phyloP scores from a whole-genome alignment of 2,797 vertebrate species.

The Podargus strigoides region DNA sequence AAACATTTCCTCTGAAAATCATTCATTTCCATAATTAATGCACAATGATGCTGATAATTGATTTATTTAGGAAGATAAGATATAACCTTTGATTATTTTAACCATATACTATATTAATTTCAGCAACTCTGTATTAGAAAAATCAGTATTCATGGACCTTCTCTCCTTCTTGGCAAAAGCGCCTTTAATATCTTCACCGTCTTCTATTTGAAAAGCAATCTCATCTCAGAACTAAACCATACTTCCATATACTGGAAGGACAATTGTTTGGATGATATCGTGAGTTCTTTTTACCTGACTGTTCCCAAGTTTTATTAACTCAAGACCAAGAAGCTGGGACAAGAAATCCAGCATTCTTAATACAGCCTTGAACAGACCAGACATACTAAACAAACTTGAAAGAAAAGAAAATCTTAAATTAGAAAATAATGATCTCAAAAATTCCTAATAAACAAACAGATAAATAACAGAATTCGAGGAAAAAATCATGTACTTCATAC shows the following conservation, averaged over 20 bases:
- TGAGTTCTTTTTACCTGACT: not conserved
- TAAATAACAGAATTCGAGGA: not conserved
- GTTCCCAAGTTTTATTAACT: not conserved
- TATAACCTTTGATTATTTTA: not conserved
- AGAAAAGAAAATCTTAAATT: not conserved
- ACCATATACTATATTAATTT: not conserved
- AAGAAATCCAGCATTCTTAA: not conserved
- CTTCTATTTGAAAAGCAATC: not conserved
- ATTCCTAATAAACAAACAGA: not conserved
- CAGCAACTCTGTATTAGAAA: not conserved
- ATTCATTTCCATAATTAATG: not conserved
- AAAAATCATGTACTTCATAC: constrained; percentile 68
- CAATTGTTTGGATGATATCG: not conserved
- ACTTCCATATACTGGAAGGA: not conserved
- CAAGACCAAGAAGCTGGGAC: not conserved
- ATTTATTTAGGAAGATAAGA: not conserved
- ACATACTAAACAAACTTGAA: not conserved
- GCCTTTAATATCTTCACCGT: not conserved
- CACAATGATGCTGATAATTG: not conserved
- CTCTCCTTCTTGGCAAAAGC: not conserved
- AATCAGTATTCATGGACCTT: not conserved
- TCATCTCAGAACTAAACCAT: not conserved
- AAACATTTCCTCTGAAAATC: not conserved
- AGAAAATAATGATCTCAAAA: not conserved
- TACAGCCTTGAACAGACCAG: not conserved